phyloP scores from a whole-genome alignment of 2,888 invertebrate species.

The Phorcus lineatus region DNA sequence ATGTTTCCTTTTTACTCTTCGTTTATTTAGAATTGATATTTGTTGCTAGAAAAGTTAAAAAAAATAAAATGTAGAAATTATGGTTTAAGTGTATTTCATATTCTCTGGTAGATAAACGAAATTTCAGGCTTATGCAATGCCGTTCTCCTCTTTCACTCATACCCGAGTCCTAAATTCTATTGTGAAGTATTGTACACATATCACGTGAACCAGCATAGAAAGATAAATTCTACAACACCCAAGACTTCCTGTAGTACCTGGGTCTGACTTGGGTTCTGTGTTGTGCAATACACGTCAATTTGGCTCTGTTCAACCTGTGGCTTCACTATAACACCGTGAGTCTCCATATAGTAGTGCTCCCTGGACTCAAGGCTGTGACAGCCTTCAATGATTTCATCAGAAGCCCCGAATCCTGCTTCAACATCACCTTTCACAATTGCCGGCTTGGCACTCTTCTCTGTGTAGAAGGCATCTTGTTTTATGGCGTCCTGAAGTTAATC shows the following conservation, averaged over 20 bases:
- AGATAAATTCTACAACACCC: no score
- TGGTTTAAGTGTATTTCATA: no score
- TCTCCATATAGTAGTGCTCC: slow-evolving; percentile 97
- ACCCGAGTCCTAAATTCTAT: no score
- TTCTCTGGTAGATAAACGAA: no score
- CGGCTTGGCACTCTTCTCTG: neutral
- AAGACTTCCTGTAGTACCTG: slow-evolving; percentile 34
- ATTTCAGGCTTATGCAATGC: no score
- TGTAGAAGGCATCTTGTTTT: neutral
- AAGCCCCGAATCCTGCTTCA: slow-evolving; percentile 81
- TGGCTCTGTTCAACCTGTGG: slow-evolving; percentile 83
- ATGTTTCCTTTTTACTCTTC: no score
- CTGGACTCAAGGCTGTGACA: slow-evolving; percentile 90
- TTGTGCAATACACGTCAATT: slow-evolving; percentile 88
- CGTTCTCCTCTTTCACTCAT: no score
- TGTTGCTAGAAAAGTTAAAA: no score
- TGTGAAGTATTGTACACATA: no score
- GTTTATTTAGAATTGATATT: no score
- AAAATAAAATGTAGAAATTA: no score
- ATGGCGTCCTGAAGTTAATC: neutral
- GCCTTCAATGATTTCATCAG: slow-evolving; percentile 85
- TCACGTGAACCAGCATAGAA: no score
- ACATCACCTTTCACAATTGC: slow-evolving; percentile 78
- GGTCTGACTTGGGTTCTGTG: slow-evolving; percentile 79
- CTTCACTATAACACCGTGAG: slow-evolving; percentile 78